phyloP scores from a whole-genome alignment of 2,888 invertebrate species.

The Drosophila putrida region DNA sequence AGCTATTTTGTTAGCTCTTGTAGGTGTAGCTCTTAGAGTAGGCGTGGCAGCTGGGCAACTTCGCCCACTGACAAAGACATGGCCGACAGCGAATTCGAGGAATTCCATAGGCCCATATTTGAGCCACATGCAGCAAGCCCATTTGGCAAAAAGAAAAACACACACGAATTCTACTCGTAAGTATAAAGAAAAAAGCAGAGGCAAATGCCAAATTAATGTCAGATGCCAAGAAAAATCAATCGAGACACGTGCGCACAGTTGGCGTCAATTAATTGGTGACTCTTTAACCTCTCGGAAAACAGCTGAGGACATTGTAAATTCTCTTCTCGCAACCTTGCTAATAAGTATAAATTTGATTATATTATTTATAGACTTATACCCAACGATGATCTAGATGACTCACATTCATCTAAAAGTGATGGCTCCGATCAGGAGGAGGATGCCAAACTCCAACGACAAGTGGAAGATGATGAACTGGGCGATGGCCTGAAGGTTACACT shows the following conservation, averaged over 20 bases:
- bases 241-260: constrained; percentile 2
- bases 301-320: not conserved
- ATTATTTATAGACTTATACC: constrained; percentile 90
- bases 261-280: not conserved
- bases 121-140: constrained; percentile 92
- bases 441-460: constrained; percentile 77
- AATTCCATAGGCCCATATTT: constrained; percentile 90
- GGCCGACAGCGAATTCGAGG: constrained; percentile 97
- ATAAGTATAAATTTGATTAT: not conserved
- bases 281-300: not conserved
- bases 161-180: constrained; percentile 96
- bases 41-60: constrained; percentile 61
- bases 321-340: not conserved
- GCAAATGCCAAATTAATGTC: not conserved
- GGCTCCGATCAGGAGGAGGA: constrained; percentile 88
- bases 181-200: constrained; percentile 79
- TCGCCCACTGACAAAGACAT: constrained; percentile 85
- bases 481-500: constrained; percentile 84
- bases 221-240: constrained; percentile 9
- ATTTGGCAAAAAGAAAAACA: constrained; percentile 76
- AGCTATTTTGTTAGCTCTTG: not conserved
- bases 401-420: constrained; percentile 91
- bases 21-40: constrained; percentile 18
- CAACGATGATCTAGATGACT: constrained; percentile 92
- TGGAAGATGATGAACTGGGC: constrained; percentile 86